These are phyloP conservation scores for Cherax quadricarinatus DNA, from an alignment of 1,140 invertebrate genomes.

Conservation along the genomic window DNA sequence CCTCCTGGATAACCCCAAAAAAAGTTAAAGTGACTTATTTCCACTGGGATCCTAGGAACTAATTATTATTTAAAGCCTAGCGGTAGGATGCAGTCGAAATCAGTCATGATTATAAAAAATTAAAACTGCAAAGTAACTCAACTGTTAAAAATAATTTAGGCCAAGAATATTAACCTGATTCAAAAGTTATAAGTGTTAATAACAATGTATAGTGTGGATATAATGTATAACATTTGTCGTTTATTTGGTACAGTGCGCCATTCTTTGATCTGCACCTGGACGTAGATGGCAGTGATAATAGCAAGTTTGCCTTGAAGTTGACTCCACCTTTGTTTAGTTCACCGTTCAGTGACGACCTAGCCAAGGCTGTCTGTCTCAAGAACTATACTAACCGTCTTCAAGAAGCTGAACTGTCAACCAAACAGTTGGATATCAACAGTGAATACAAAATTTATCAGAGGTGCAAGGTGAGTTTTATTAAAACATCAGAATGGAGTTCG, in stretches of 20 bases:
- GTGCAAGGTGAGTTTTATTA: not conserved
- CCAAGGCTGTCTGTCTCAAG: not conserved
- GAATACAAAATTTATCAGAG: constrained; percentile 1
- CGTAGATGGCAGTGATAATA: constrained; percentile 2
- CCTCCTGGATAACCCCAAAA: too few species aligned
- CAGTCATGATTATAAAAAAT: too few species aligned
- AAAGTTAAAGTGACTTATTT: too few species aligned
- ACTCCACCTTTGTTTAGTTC: constrained; percentile 59
- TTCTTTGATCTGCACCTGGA: constrained; percentile 62
- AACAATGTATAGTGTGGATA: too few species aligned
- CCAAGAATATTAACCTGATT: too few species aligned
- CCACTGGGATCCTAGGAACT: too few species aligned
- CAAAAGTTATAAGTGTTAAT: too few species aligned
- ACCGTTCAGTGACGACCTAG: constrained; percentile 16
- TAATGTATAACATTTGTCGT: too few species aligned
- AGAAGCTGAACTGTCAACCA: not conserved
- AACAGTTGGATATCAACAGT: not conserved
- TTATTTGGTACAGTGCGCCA: not conserved
- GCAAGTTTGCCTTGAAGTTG: constrained; percentile 41
- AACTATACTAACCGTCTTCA: not conserved
- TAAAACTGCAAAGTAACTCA: too few species aligned
- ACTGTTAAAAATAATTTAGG: too few species aligned
- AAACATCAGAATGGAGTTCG: not conserved
- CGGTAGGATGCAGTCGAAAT: too few species aligned
- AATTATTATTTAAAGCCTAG: too few species aligned